Evolutionary conservation across 2,113 vertebrate species (phyloP).

Genomic region (Mus spicilegus): DNA sequence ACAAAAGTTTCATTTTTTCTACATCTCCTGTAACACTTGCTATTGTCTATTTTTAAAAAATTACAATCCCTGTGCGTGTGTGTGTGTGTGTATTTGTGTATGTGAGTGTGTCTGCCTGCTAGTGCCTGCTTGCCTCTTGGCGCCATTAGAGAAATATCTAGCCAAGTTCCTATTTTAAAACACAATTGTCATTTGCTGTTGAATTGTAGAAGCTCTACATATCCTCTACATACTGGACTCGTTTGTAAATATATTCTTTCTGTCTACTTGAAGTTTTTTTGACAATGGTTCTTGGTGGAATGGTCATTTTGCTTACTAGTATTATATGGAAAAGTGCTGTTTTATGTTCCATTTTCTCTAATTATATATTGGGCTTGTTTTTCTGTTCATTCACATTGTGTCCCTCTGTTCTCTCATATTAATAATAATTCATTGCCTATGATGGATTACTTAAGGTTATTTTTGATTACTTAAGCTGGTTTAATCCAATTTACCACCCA

Average conservation of each 20-base stretch:
- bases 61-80: not conserved
- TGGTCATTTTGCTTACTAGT: not conserved
- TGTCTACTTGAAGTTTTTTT: not conserved
- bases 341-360: not conserved
- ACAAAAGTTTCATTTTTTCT: not conserved
- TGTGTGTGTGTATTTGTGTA: not conserved
- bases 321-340: not conserved
- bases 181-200: not conserved
- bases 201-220: slow-evolving; percentile 13
- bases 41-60: not conserved
- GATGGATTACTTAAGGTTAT: not conserved
- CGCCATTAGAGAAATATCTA: not conserved
- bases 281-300: not conserved
- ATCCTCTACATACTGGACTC: not conserved
- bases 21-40: not conserved
- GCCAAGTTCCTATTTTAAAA: not conserved
- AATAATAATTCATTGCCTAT: not conserved
- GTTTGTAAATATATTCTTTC: slow-evolving; percentile 1
- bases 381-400: not conserved
- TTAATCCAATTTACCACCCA: not conserved
- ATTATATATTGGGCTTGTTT: slow-evolving; percentile 1
- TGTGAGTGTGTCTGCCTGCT: not conserved
- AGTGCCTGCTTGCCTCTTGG: not conserved
- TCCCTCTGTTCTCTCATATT: not conserved
- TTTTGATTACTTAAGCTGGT: not conserved